Conservation (phyloP, 92 coral and sea anemone genomes). For the Actinernus sp. region DNA sequence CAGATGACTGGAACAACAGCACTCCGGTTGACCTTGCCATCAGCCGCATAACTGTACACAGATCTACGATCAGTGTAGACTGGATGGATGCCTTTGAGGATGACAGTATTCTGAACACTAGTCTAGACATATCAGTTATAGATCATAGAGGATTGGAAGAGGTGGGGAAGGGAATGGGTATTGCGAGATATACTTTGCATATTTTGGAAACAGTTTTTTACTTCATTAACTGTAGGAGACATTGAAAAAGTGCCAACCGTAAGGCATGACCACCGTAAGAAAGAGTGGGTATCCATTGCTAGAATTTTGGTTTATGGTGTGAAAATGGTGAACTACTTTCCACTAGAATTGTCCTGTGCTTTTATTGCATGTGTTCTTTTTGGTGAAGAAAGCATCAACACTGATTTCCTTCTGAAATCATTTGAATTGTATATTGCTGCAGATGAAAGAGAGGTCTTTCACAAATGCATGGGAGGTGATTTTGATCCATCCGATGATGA, state of each 20-base stretch:
- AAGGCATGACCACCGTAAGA: slow-evolving; percentile 42
- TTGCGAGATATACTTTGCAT: neutral
- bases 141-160: neutral
- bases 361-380: slow-evolving; percentile 35
- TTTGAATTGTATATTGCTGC: slow-evolving; percentile 22
- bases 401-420: slow-evolving; percentile 35
- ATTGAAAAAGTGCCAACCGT: slow-evolving; percentile 26
- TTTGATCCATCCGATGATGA: slow-evolving; percentile 46
- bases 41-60: too few species aligned
- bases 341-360: slow-evolving; percentile 32
- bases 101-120: neutral
- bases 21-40: too few species aligned
- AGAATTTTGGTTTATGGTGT: slow-evolving; percentile 26
- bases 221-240: slow-evolving; percentile 26
- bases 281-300: slow-evolving; percentile 23
- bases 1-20: too few species aligned
- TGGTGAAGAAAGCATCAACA: slow-evolving; percentile 13
- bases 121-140: neutral
- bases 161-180: neutral
- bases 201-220: neutral
- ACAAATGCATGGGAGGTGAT: slow-evolving; percentile 21
- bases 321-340: neutral
- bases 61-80: neutral
- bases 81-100: neutral
- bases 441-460: slow-evolving; percentile 41